Evolutionary conservation across 2,113 vertebrate genomes (phyloP).

Genomic region (Coptodon bakossiorum): DNA sequence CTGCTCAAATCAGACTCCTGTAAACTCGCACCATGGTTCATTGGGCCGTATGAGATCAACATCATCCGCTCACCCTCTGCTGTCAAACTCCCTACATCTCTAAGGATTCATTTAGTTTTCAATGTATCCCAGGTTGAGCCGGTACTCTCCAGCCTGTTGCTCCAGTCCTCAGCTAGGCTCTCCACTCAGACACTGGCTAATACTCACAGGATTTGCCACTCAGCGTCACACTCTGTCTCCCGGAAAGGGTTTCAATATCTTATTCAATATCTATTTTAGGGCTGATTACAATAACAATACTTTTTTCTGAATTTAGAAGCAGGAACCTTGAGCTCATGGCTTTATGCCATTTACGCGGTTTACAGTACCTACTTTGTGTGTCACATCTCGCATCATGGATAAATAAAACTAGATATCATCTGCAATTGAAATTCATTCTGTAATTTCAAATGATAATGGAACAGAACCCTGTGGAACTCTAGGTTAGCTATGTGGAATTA

Average conservation of each 20-base stretch:
- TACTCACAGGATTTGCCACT: neutral
- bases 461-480: neutral
- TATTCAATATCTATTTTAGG: neutral
- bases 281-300: neutral
- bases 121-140: neutral
- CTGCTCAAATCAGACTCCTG: neutral
- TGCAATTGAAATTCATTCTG: neutral
- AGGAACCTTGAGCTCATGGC: neutral
- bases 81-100: neutral
- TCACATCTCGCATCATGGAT: fast-evolving
- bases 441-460: neutral
- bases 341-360: neutral
- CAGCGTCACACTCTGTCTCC: neutral
- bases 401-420: neutral
- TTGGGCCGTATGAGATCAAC: neutral
- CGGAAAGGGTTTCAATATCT: neutral
- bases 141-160: neutral
- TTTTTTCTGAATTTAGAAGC: neutral
- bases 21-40: neutral
- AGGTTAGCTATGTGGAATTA: neutral
- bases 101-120: neutral
- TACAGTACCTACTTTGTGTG: neutral
- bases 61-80: neutral
- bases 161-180: neutral
- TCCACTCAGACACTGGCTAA: neutral